Base-by-base conservation (phyloP, 2,888 invertebrate species). In the Deilephila porcellus region DNA sequence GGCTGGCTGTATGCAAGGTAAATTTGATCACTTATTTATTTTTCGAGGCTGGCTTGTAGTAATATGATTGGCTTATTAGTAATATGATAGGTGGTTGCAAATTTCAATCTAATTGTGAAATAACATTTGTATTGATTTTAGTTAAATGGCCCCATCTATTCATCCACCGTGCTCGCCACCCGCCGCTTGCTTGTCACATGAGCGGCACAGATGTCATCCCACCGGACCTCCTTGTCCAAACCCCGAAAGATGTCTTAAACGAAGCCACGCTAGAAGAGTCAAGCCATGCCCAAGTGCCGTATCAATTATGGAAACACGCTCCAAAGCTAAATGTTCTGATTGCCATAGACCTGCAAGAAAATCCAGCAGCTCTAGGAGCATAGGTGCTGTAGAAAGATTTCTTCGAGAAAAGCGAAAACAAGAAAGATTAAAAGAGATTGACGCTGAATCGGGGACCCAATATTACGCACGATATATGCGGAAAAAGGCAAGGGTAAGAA, bases 381-480 rank as follows among this genome's bases (percentile, higher is more conserved):
- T 67, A 71, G 53, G 60, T 59, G 74, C 73, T 20, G 71, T 74
- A 37, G 64, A 67, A 67, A 67, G 64, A 17, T 45, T 45, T 20
- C 64, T 67, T 20, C 45, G 64, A 45, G 74, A 80, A 70, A 77
- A 78, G 72, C 62, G 72, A 62, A 79, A 63, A 59, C 74, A 73
- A 73, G 73, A 74, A 59, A 71, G 73, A 59, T 73, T 78, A 19
- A 76, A 75, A 76, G 71, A 72, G 25, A 77, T 79, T 71, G 78
- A 79, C 63, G 76, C 76, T 20, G 70, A 74, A 17, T 75, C 72
- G 71, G 78, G 80, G 11, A 79, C 80, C 34, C 73, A 75, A 25
- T 78, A 80, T 71, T 77, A 78, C 73, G 71, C 76, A 73, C 74
- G 78, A 5, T 76, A 80, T 70, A 74, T 75, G 64, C 74, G 73